Conservation (phyloP, 2,113 vertebrate genomes). For the Ophiodon elongatus region DNA sequence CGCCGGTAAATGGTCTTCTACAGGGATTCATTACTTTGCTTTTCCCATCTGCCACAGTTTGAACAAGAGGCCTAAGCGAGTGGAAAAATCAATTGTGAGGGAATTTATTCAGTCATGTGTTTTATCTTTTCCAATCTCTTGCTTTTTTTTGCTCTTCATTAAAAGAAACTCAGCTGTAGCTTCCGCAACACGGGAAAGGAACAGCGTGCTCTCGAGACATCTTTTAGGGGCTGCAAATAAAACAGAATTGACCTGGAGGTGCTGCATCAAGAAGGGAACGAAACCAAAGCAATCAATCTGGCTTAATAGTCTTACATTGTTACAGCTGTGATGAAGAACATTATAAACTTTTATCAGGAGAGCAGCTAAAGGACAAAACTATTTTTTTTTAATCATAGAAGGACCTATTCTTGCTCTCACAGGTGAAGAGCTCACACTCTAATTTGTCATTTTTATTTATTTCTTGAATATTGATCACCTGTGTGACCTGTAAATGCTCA, state of each 20-base stretch:
- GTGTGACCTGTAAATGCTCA: slow-evolving; percentile 6
- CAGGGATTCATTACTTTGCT: slow-evolving; percentile 41
- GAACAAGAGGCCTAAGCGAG: slow-evolving; percentile 7
- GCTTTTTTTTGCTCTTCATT: slow-evolving; percentile 67
- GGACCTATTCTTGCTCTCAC: slow-evolving; percentile 15
- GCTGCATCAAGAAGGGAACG: slow-evolving; percentile 29
- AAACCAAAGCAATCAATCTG: slow-evolving; percentile 57
- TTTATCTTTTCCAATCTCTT: slow-evolving; percentile 48
- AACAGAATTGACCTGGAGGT: slow-evolving; percentile 47
- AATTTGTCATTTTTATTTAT: slow-evolving; percentile 53
- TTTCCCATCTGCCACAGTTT: slow-evolving; percentile 33
- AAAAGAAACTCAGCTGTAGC: slow-evolving; percentile 34
- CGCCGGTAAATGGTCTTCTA: slow-evolving; percentile 31
- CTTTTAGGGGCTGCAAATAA: slow-evolving; percentile 55
- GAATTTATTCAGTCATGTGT: slow-evolving; percentile 42
- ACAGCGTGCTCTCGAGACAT: slow-evolving; percentile 40
- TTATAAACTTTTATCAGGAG: slow-evolving; percentile 38
- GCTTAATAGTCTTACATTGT: slow-evolving; percentile 29
- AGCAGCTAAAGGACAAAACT: slow-evolving; percentile 23
- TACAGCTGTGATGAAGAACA: slow-evolving; percentile 37
- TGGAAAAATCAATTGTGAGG: slow-evolving; percentile 54
- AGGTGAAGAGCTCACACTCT: slow-evolving; percentile 1
- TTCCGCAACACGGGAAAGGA: slow-evolving; percentile 21
- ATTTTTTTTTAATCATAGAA: neutral
- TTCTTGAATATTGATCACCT: slow-evolving; percentile 48